A percentile compares a stretch with the other conserved stretches of the same genome.
Conservation (phyloP, 2,113 vertebrate species). For the Ahaetulla prasina region DNA sequence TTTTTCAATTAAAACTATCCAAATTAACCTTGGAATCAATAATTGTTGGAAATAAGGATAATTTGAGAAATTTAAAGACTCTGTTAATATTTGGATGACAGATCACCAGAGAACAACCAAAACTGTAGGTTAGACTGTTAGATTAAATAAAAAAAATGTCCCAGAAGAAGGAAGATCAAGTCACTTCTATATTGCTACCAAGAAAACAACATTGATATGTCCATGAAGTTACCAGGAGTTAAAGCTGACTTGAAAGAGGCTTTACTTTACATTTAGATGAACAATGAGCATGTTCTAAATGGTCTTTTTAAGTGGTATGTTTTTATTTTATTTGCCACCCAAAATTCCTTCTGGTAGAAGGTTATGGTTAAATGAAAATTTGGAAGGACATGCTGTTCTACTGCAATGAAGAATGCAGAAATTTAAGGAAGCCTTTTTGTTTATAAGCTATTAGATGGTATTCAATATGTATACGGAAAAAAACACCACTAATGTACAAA, state of each 20-base stretch:
- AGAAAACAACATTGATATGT: neutral
- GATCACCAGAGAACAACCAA: neutral
- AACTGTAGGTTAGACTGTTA: neutral
- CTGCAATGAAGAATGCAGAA: neutral
- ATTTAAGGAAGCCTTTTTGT: neutral
- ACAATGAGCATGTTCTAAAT: neutral
- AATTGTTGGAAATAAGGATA: neutral
- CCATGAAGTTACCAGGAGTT: neutral
- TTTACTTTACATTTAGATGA: neutral
- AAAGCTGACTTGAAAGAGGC: neutral
- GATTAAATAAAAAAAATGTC: neutral
- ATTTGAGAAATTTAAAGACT: constrained; percentile 12
- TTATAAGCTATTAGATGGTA: neutral
- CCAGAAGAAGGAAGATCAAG: neutral
- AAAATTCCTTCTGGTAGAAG: neutral
- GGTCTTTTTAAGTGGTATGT: neutral
- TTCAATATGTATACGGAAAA: neutral
- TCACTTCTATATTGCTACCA: neutral
- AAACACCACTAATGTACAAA: neutral
- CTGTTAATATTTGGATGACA: neutral
- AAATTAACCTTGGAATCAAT: neutral
- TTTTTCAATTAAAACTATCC: neutral
- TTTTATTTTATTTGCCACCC: neutral
- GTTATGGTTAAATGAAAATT: neutral
- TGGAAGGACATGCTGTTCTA: constrained; percentile 15